Percentiles rank a stretch among this genome's conserved stretches.
These are phyloP conservation scores for Chelon auratus DNA, from an alignment of 2,797 vertebrate species.

Conservation along the genomic window DNA sequence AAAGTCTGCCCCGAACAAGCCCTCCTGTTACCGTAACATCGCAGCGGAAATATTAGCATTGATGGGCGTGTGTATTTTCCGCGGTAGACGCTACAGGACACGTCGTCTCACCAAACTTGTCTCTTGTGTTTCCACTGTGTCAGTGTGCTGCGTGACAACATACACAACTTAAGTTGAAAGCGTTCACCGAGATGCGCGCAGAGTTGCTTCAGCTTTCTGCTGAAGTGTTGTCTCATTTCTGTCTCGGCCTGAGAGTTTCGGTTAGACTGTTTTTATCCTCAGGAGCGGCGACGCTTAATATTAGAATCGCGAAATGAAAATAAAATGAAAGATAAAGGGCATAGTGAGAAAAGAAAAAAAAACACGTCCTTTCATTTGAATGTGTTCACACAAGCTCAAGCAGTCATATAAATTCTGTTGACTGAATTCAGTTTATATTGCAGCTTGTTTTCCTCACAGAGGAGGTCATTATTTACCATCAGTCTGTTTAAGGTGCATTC, in stretches of 20 bases:
- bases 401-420: not conserved
- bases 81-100: slow-evolving; percentile 43
- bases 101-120: slow-evolving; percentile 52
- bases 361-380: not conserved
- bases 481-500: slow-evolving; percentile 33
- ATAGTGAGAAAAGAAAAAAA: no score
- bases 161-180: not conserved
- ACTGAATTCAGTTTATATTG: not conserved
- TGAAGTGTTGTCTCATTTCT: slow-evolving; percentile 5
- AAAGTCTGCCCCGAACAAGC: slow-evolving; percentile 45
- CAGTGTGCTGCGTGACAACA: slow-evolving; percentile 3
- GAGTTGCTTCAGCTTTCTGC: slow-evolving; percentile 4
- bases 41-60: slow-evolving; percentile 65
- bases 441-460: not conserved
- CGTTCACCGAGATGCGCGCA: slow-evolving; percentile 12
- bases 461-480: slow-evolving; percentile 9
- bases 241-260: not conserved
- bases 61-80: slow-evolving; percentile 52
- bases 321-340: no score
- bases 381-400: not conserved
- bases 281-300: no score
- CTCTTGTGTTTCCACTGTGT: slow-evolving; percentile 59
- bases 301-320: no score
- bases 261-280: not conserved
- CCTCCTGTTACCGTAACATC: slow-evolving; percentile 49